Evolutionary conservation across 2,888 invertebrate species (phyloP), one percentile per base, ranked within the genome.

Genomic region (Cotesia congregata): DNA sequence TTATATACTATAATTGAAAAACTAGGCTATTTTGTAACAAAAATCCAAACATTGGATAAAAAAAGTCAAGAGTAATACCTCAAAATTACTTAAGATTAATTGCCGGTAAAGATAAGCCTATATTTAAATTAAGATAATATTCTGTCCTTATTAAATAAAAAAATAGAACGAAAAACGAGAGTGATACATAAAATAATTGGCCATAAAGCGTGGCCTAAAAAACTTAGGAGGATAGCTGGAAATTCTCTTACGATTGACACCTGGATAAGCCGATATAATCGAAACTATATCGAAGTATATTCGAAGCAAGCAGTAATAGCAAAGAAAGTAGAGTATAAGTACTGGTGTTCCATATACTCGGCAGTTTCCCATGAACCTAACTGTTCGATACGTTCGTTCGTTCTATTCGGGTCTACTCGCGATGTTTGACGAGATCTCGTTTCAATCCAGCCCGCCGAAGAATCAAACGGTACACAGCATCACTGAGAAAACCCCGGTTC

Each of bases 341-440:
- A 50, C 64, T 64, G 75, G 12, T 70, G 41, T 61, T 75, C 30
- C 59, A 61, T 71, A 65, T 67, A 38, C 60, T 20, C 62, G 50
- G 71, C 70, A 15, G 72, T 39, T 85, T 88, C 88, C 87, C 88
- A 88, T 87, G 85, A 81, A 83, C 84, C 85, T 84, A 87, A 87
- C 86, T 84, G 86, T 87, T 84, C 84, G 83, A 82, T 83, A 77
- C 81, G 76, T 72, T 50, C 50, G 50, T 7, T 50, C 50, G 50
- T 50, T 50, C 50, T 50, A 70, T 67, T 64, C 71, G 17, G 74
- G 80, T 80, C 69, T 73, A 30, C 81, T 12, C 7, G 81, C 65
- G 79, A 82, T 78, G 83, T 89, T 89, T 87, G 87, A 87, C 80
- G 72, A 75, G 87, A 89, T 89, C 89, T 88, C 87, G 86, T 89